These are phyloP conservation scores for Mareca strepera DNA, from an alignment of 2,797 vertebrate genomes.

Conservation along the genomic window DNA sequence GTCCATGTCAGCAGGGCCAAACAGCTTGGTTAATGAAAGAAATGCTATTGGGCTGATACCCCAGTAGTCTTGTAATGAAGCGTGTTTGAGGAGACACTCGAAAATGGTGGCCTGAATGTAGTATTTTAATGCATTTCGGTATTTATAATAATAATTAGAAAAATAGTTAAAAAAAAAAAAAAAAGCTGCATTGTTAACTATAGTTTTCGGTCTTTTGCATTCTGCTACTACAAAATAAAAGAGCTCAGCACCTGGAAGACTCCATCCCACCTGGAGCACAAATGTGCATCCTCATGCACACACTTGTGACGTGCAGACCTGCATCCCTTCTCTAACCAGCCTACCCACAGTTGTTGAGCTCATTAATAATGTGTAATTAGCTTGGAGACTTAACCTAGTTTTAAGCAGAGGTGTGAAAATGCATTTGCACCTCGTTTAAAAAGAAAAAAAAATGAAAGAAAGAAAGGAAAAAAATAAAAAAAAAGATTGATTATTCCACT, in stretches of 20 bases:
- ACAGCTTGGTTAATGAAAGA: background rate
- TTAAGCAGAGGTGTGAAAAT: slow-evolving; percentile 63
- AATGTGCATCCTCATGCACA: accelerated
- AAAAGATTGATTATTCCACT: background rate
- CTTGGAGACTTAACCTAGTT: slow-evolving; percentile 33
- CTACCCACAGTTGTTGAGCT: background rate
- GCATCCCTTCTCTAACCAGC: background rate
- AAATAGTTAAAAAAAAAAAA: no score
- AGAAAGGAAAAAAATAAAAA: background rate
- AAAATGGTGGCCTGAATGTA: no score
- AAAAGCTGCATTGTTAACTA: no score
- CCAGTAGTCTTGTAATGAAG: no score
- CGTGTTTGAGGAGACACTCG: no score
- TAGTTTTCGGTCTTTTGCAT: background rate
- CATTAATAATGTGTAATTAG: slow-evolving; percentile 62
- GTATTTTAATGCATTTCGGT: no score
- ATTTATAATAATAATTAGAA: no score
- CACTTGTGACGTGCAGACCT: accelerated
- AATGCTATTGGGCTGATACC: background rate
- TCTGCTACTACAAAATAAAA: background rate
- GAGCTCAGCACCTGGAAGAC: background rate
- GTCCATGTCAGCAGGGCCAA: background rate
- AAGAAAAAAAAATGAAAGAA: background rate
- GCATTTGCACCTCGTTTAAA: slow-evolving; percentile 58
- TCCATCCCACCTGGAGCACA: accelerated